A percentile compares a stretch with the other conserved stretches of the same genome.
These are phyloP conservation scores for Mantis religiosa DNA, from an alignment of 2,888 invertebrate genomes.

Conservation along the genomic window DNA sequence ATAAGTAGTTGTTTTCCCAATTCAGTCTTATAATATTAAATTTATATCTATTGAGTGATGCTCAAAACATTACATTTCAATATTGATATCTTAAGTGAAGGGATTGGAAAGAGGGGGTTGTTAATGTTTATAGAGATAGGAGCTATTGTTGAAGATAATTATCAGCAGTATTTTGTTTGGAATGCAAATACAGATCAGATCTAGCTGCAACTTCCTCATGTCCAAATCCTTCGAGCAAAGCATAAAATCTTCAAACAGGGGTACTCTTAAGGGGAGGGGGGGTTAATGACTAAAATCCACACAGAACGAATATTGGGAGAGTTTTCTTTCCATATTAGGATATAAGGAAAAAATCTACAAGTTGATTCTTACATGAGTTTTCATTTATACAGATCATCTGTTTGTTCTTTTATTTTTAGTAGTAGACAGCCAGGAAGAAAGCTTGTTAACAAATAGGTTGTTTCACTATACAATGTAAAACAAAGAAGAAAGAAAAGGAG, in stretches of 20 bases:
- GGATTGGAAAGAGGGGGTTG: conserved; percentile 7
- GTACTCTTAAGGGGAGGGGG: background rate
- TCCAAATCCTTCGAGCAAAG: background rate
- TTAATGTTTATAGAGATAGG: background rate
- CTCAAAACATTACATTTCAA: conserved; percentile 17
- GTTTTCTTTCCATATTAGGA: background rate
- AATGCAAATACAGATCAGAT: background rate
- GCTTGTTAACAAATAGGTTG: conserved; percentile 16
- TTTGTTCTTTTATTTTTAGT: conserved; percentile 19
- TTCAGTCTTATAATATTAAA: conserved; percentile 24
- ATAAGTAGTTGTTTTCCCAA: conserved; percentile 25
- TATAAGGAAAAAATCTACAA: conserved; percentile 17
- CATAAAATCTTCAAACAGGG: conserved; percentile 11
- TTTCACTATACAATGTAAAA: background rate
- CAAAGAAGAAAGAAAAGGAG: background rate
- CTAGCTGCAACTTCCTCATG: background rate
- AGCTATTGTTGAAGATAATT: background rate
- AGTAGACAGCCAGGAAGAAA: conserved; percentile 10
- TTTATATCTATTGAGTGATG: conserved; percentile 25
- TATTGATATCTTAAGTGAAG: background rate
- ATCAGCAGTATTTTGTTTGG: background rate
- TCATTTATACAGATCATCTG: conserved; percentile 10
- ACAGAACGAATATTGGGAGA: conserved; percentile 8
- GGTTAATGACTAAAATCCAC: conserved; percentile 6
- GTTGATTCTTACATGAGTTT: conserved; percentile 15